These are phyloP conservation scores for Anomalospiza imberbis DNA, from an alignment of 2,797 vertebrate species.

Conservation along the genomic window DNA sequence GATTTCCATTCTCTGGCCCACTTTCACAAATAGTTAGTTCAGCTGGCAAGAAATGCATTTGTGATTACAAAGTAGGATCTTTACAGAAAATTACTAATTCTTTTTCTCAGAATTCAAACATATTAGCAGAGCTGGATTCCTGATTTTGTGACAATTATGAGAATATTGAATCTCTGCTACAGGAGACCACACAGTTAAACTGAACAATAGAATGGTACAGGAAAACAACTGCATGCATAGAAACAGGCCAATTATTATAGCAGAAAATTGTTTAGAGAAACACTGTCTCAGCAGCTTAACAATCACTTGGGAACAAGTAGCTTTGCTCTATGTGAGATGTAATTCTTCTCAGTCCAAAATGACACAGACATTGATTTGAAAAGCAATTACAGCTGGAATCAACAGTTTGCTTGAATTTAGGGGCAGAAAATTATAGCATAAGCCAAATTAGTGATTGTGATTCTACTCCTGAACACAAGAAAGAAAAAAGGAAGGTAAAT, in stretches of 20 bases:
- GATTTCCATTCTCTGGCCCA: not conserved
- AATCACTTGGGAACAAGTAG: not conserved
- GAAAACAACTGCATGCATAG: not conserved
- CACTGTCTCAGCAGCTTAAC: not conserved
- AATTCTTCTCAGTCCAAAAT: not conserved
- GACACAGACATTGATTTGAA: not conserved
- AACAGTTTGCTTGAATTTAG: not conserved
- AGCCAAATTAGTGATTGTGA: not conserved
- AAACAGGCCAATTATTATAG: not conserved
- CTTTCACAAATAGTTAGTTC: not conserved
- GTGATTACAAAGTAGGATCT: not conserved
- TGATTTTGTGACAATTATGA: not conserved
- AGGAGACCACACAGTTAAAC: not conserved
- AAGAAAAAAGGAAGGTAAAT: not conserved
- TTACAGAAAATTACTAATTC: not conserved
- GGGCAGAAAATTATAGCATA: not conserved
- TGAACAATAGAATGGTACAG: not conserved
- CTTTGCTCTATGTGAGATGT: not conserved
- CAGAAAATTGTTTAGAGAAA: conserved; percentile 1
- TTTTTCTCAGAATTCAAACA: not conserved
- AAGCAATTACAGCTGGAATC: not conserved
- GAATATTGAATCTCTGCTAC: not conserved
- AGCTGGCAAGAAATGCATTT: not conserved
- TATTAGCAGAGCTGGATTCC: not conserved
- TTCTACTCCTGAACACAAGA: not conserved